phyloP scores from a whole-genome alignment of 2,888 invertebrate genomes.

The Nomada hirtipes region DNA sequence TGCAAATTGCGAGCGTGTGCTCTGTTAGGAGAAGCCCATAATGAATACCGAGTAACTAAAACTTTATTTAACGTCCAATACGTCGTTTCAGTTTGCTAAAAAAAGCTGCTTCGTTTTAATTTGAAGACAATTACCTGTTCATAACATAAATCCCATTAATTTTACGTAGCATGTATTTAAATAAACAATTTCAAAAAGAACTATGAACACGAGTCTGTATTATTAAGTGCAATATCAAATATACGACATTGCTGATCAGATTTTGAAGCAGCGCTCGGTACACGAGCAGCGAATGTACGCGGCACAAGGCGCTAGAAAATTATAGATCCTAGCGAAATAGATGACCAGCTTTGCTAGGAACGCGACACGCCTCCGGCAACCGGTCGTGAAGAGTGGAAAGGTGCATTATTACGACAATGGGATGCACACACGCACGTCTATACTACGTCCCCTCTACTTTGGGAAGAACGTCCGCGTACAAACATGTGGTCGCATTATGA shows the following conservation, averaged over 20 bases:
- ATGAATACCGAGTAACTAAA: background rate
- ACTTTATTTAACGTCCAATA: background rate
- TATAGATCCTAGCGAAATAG: constrained; percentile 48
- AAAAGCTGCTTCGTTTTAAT: background rate
- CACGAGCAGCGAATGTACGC: constrained; percentile 19
- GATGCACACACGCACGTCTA: constrained; percentile 57
- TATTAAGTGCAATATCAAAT: no score
- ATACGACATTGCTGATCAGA: background rate
- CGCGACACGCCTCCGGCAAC: constrained; percentile 53
- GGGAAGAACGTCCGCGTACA: constrained; percentile 29
- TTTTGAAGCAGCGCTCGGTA: constrained; percentile 12
- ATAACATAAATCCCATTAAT: no score
- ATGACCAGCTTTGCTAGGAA: constrained; percentile 46
- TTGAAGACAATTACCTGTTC: no score
- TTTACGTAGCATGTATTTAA: background rate
- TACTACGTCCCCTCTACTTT: constrained; percentile 20
- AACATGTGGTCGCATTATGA: constrained; percentile 47
- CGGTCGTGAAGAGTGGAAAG: constrained; percentile 31
- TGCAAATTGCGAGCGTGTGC: background rate
- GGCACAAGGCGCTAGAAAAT: constrained; percentile 48
- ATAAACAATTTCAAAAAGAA: background rate
- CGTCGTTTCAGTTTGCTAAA: background rate
- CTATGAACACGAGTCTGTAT: no score
- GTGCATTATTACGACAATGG: constrained; percentile 71
- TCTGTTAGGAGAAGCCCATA: background rate